Percentiles rank a stretch among this genome's conserved stretches.
These are phyloP conservation scores for Pseudomyrmex flavicornis DNA, from an alignment of 1,140 invertebrate genomes.

Conservation along the genomic window DNA sequence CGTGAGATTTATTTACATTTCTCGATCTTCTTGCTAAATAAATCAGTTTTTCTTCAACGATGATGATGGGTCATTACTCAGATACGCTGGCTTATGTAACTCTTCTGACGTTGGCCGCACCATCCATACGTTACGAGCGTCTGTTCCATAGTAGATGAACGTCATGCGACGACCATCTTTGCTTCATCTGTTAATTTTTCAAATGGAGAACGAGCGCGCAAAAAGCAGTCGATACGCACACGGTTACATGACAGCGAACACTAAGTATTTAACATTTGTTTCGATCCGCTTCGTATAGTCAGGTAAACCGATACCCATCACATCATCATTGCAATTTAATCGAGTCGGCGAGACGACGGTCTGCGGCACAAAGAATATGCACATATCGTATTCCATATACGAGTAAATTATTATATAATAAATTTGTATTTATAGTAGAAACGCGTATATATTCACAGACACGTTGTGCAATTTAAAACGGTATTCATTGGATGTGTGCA, in stretches of 20 bases:
- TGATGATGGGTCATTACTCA: neutral
- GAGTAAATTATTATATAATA: constrained; percentile 42
- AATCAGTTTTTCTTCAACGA: neutral
- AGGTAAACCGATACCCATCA: constrained; percentile 10
- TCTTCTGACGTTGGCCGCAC: neutral
- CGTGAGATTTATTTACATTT: too few species aligned
- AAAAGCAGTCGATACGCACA: neutral
- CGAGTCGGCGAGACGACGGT: constrained; percentile 15
- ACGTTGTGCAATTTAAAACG: constrained; percentile 4
- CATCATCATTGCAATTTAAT: constrained; percentile 57
- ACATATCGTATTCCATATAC: constrained; percentile 10
- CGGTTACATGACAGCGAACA: neutral
- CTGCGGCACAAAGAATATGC: constrained; percentile 41
- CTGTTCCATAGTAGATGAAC: neutral
- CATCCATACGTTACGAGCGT: neutral
- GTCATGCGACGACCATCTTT: neutral
- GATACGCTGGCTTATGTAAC: neutral
- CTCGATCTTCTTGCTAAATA: neutral
- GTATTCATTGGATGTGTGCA: neutral
- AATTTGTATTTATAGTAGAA: constrained; percentile 40
- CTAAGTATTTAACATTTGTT: constrained; percentile 62
- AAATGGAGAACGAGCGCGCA: neutral
- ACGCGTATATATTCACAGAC: neutral
- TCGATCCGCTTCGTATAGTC: neutral
- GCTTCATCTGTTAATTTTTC: neutral